Evolutionary conservation across 2,888 invertebrate species (phyloP), one percentile per base, ranked within the genome.

Genomic region (Entomobrya multifasciata): DNA sequence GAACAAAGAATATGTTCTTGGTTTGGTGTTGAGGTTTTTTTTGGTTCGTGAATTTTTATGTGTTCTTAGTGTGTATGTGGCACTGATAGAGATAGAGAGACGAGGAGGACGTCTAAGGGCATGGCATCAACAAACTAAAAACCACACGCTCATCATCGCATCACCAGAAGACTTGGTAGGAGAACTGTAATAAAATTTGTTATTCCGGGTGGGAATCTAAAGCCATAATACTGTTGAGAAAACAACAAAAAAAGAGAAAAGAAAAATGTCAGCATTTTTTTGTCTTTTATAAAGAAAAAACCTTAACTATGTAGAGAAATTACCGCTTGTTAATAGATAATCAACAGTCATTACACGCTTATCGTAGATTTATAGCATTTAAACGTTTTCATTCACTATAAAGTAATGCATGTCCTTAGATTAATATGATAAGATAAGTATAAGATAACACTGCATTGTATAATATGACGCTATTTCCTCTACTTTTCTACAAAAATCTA

Each of bases 201-300:
- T 52, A 74, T 74, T 74, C 74, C 74, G 30, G 74, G 55, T 74
- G 74, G 74, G 55, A 74, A 74, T 74, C 74, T 74, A 74, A 49
- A 74, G 52, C 52, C 74, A 74, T 49, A 49, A 72, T 55, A 74
- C 74, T 74, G 74, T 74, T 55, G 5, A 74, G 55, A 74, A 57
- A 74, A 52, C 52, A 74, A 74, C 55, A 74, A 74, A 74, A 57
- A 74, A 74, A 74, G 36, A 52, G 55, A 74, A 52, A 55, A 74
- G 55, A 74, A 74, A 74, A 74, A 6, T 55, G 30, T 74, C 49
- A 72, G 72, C 25, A 20, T 27, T 47, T 70, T 11, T 67, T 44
- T 15, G 47, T 15, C 47, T 70, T 25, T 70, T 15, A 47, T 47
- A 47, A 25, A 70, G 36, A 36, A 70, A 47, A 70, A n/a, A n/a